phyloP scores from a whole-genome alignment of 2,888 invertebrate species.

The Sthenelais limicola region DNA sequence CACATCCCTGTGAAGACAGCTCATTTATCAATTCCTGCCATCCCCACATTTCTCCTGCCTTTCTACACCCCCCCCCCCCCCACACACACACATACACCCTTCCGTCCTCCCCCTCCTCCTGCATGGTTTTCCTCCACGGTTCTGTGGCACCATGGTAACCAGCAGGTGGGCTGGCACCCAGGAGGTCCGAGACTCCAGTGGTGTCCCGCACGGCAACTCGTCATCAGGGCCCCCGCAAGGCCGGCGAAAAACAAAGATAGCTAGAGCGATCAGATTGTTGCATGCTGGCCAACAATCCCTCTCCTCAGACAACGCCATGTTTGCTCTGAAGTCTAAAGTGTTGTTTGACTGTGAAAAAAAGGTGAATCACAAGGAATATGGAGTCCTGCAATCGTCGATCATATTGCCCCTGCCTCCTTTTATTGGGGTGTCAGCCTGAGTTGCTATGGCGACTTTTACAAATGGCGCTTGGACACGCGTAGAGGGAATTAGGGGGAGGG shows the following conservation, averaged over 20 bases:
- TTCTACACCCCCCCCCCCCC: neutral
- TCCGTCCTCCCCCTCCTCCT: neutral
- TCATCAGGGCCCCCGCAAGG: neutral
- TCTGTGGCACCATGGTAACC: neutral
- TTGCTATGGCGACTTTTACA: no score
- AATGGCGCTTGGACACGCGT: no score
- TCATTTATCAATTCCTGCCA: neutral
- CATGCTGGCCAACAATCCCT: slow-evolving; percentile 19
- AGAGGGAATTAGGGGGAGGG: no score
- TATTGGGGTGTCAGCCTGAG: slow-evolving; percentile 27
- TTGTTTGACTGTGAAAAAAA: neutral
- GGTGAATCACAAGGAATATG: neutral
- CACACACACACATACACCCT: no score
- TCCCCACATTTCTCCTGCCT: neutral
- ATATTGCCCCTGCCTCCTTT: slow-evolving; percentile 10
- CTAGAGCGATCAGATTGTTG: slow-evolving; percentile 11
- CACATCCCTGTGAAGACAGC: neutral
- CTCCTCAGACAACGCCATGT: slow-evolving; percentile 16
- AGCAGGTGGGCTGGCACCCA: neutral
- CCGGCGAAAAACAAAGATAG: slow-evolving; percentile 18
- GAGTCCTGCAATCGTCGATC: slow-evolving; percentile 17
- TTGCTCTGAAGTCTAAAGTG: slow-evolving; percentile 12
- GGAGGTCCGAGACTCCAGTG: neutral
- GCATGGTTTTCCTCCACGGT: neutral
- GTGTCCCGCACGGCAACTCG: neutral